Conservation (phyloP, 1,140 invertebrate genomes). For the Drosophila funebris region DNA sequence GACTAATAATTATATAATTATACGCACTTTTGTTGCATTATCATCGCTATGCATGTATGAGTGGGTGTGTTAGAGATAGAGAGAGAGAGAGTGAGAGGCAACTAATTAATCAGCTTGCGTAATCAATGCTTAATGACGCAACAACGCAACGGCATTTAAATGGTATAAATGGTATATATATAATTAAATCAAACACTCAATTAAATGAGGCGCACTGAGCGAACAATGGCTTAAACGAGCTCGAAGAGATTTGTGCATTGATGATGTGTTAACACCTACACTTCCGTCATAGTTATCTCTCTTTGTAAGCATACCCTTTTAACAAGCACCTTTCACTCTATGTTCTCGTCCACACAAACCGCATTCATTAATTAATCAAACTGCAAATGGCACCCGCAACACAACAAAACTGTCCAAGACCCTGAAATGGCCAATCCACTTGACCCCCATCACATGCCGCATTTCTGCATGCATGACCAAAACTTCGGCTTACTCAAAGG, state of each 20-base stretch:
- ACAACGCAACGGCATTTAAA: conserved; percentile 63
- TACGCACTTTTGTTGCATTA: conserved; percentile 61
- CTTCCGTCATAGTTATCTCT: neutral
- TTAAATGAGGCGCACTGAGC: conserved; percentile 49
- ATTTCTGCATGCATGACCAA: neutral
- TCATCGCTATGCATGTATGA: conserved; percentile 20
- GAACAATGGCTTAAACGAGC: conserved; percentile 30
- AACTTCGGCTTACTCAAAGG: conserved; percentile 41
- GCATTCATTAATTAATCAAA: conserved; percentile 64
- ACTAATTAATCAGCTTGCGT: conserved; percentile 74
- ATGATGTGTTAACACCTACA: conserved; percentile 54
- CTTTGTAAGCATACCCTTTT: conserved; percentile 1
- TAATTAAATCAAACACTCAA: conserved; percentile 81
- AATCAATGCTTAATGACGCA: conserved; percentile 79
- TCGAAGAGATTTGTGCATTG: conserved; percentile 33
- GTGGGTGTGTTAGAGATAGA: conserved; percentile 2
- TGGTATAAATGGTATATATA: too few relatives aligned
- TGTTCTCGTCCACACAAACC: neutral
- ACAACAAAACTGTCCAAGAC: conserved; percentile 65
- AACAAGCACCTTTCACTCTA: conserved; percentile 1
- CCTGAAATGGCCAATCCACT: conserved; percentile 22
- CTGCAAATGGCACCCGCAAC: conserved; percentile 56
- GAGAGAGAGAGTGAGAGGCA: conserved; percentile 22
- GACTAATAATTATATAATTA: conserved; percentile 70
- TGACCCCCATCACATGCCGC: neutral